phyloP scores from a whole-genome alignment of 2,797 vertebrate genomes.

The Vultur gryphus region DNA sequence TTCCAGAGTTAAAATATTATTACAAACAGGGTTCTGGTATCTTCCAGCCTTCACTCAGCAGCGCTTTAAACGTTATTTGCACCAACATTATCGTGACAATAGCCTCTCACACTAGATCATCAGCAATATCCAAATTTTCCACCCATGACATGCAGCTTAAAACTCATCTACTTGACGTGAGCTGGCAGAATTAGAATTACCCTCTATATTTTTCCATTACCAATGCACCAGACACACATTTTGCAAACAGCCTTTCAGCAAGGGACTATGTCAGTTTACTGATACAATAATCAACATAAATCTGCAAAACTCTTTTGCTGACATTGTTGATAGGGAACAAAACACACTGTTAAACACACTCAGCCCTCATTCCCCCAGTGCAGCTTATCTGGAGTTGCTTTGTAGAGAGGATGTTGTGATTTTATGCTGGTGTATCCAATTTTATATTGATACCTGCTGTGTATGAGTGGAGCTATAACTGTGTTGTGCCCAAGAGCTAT shows the following conservation, averaged over 20 bases:
- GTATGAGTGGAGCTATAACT: not conserved
- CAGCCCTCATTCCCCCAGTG: not conserved
- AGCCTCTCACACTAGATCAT: not conserved
- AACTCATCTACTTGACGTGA: constrained; percentile 16
- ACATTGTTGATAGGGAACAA: constrained; percentile 9
- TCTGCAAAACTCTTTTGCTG: constrained; percentile 28
- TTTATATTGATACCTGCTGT: not conserved
- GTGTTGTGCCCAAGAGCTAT: not conserved
- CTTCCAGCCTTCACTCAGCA: not conserved
- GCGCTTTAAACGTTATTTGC: not conserved
- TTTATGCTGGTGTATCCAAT: constrained; percentile 8
- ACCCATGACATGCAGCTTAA: not conserved
- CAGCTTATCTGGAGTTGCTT: constrained; percentile 23
- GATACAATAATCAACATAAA: constrained; percentile 44
- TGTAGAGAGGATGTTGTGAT: constrained; percentile 11
- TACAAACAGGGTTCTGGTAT: not conserved
- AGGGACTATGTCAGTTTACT: constrained; percentile 1
- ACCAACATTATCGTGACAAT: not conserved
- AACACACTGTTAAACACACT: not conserved
- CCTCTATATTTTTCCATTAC: constrained; percentile 6
- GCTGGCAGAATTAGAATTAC: not conserved
- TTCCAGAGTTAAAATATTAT: not conserved
- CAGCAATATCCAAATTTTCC: not conserved
- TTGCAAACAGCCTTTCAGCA: constrained; percentile 28
- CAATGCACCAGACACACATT: not conserved